Conservation (phyloP, 92 coral and sea anemone species). For the Virgularia gustaviana region DNA sequence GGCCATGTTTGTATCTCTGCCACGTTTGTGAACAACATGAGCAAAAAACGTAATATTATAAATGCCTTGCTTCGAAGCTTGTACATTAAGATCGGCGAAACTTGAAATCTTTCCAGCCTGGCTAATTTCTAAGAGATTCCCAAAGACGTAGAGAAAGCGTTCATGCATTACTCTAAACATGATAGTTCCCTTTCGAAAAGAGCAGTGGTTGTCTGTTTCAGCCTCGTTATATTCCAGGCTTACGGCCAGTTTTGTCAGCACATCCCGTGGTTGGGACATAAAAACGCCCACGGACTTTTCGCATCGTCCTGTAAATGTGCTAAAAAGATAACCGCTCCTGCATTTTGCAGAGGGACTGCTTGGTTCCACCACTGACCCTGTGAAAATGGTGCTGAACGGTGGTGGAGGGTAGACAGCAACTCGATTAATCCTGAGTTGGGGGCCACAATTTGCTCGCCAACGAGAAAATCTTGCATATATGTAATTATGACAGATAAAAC, state of each 20-base stretch:
- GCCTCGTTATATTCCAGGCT: not conserved
- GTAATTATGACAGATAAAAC: not conserved
- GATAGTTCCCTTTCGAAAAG: no score
- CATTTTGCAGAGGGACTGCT: not conserved
- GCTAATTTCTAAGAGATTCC: constrained; percentile 3
- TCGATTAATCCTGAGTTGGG: no score
- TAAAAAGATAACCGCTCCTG: not conserved
- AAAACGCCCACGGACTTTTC: not conserved
- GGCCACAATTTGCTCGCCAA: no score
- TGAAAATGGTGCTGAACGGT: not conserved
- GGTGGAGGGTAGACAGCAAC: no score
- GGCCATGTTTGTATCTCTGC: not conserved
- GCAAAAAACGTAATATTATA: not conserved
- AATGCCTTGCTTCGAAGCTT: not conserved
- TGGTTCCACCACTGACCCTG: not conserved
- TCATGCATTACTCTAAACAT: not conserved
- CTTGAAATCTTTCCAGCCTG: not conserved
- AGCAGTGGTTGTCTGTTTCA: not conserved
- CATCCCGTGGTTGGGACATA: not conserved
- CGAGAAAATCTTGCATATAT: no score
- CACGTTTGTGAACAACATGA: not conserved
- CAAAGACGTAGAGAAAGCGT: constrained; percentile 7
- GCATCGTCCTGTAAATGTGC: not conserved
- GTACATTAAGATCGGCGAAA: not conserved
- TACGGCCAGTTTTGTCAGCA: not conserved